A percentile compares a stretch with the other conserved stretches of the same genome.
Conservation (phyloP, 2,888 invertebrate genomes). For the Eupithecia subfuscata region DNA sequence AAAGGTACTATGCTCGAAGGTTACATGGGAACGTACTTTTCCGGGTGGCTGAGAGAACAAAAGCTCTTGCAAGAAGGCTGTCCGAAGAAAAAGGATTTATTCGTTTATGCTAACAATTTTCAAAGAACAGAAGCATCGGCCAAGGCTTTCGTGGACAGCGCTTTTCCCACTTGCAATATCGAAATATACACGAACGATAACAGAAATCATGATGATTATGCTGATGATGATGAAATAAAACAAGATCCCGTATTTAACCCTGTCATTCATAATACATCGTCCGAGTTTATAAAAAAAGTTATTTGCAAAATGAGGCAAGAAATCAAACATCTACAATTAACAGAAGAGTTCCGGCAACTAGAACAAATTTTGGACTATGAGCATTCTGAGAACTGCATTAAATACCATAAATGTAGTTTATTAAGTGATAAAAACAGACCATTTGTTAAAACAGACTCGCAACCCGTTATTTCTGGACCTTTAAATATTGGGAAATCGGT, state of each 20-base stretch:
- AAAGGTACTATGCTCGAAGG: constrained; percentile 69
- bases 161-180: constrained; percentile 67
- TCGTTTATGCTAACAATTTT: constrained; percentile 68
- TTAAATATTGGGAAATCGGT: constrained; percentile 70
- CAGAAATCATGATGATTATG: not conserved
- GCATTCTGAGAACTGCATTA: constrained; percentile 62
- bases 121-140: constrained; percentile 71
- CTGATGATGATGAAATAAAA: constrained; percentile 44
- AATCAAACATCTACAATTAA: constrained; percentile 58
- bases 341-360: constrained; percentile 58
- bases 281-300: constrained; percentile 56
- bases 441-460: constrained; percentile 54
- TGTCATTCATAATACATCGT: constrained; percentile 64
- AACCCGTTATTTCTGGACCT: constrained; percentile 68
- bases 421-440: constrained; percentile 56
- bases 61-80: constrained; percentile 56
- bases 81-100: constrained; percentile 63
- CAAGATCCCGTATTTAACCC: constrained; percentile 69
- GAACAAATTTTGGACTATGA: constrained; percentile 65
- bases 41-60: constrained; percentile 56
- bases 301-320: constrained; percentile 58
- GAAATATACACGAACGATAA: constrained; percentile 54
- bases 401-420: constrained; percentile 63
- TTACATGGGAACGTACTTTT: constrained; percentile 65
- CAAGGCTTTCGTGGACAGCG: constrained; percentile 62